Evolutionary conservation across 2,797 vertebrate genomes (phyloP), one percentile per base, ranked within the genome.

Genomic region (Alauda arvensis): DNA sequence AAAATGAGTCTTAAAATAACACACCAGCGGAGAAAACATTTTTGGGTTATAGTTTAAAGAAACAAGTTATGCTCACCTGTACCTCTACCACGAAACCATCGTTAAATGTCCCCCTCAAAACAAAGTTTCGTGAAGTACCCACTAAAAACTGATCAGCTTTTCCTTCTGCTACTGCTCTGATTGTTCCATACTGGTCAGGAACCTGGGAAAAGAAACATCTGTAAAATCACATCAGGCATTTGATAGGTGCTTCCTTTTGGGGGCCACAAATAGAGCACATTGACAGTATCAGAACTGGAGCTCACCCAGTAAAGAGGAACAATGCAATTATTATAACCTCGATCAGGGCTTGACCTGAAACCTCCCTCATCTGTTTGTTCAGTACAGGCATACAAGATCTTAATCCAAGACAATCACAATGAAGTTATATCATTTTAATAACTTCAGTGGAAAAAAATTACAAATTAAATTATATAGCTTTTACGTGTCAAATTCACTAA

Each of bases 31-130:
- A 20, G 13, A 82, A 78, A 77, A 20, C 29, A 63, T 14, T 80
- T 59, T 34, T 21, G 68, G 28, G 23, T 59, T 83, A 71, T 21
- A 43, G 16, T 40, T 85, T 7, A 21, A 88, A 75, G 61, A 40
- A 52, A 8, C 8, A 48, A 45, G 39, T 25, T 82, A 8, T 77
- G 40, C 95, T 96, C 83, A 99, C 99, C 98, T 99, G 99, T 53
- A 99, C 99, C 94, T 99, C 99, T 90, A 99, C 98, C 90, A 97
- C 92, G 86, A 99, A 99, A 51, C 99, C 98, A 46, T 99, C 99
- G 0, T 98, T 99, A 96, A 99, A 99, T 3, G 99, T 99, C 95
- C 98, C 99, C 83, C 98, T 98, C 63, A 99, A 97, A 96, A 99
- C 97, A 95, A 99, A 99, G 95, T 99, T 99, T 42, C 98, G 97